A percentile compares a stretch with the other conserved stretches of the same genome.
Conservation (phyloP, 1,140 invertebrate genomes). For the Atta cephalotes region DNA sequence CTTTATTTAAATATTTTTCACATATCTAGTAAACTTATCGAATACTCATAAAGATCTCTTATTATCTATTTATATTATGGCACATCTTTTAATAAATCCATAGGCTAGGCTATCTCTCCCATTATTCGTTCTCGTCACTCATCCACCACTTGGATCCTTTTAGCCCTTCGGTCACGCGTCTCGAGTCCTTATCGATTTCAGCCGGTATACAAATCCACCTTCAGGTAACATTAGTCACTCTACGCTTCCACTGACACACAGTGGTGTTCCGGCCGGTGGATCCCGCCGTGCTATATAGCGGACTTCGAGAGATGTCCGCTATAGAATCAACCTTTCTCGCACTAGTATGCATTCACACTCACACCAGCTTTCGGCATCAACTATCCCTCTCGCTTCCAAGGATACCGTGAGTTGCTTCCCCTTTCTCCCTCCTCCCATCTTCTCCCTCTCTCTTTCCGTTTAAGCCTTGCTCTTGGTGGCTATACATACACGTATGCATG, state of each 20-base stretch:
- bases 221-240: constrained; percentile 80
- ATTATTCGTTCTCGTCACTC: constrained; percentile 48
- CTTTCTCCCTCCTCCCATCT: constrained; percentile 52
- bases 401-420: constrained; percentile 8
- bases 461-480: constrained; percentile 57
- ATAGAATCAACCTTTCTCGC: constrained; percentile 64
- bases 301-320: constrained; percentile 53
- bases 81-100: constrained; percentile 55
- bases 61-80: constrained; percentile 43
- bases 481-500: background rate
- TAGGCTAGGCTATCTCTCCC: constrained; percentile 52
- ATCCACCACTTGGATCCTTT: constrained; percentile 43
- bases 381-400: constrained; percentile 23
- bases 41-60: background rate
- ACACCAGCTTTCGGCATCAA: constrained; percentile 36
- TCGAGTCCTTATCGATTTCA: constrained; percentile 80
- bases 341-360: constrained; percentile 24
- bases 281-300: constrained; percentile 64
- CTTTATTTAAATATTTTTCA: background rate
- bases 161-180: constrained; percentile 45
- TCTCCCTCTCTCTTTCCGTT: constrained; percentile 9
- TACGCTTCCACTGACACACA: constrained; percentile 73
- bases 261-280: constrained; percentile 65
- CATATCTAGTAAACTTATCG: background rate
- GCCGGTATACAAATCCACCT: constrained; percentile 81